These are phyloP conservation scores for Atopsyche davidsoni DNA, from an alignment of 1,140 invertebrate species.

Conservation along the genomic window DNA sequence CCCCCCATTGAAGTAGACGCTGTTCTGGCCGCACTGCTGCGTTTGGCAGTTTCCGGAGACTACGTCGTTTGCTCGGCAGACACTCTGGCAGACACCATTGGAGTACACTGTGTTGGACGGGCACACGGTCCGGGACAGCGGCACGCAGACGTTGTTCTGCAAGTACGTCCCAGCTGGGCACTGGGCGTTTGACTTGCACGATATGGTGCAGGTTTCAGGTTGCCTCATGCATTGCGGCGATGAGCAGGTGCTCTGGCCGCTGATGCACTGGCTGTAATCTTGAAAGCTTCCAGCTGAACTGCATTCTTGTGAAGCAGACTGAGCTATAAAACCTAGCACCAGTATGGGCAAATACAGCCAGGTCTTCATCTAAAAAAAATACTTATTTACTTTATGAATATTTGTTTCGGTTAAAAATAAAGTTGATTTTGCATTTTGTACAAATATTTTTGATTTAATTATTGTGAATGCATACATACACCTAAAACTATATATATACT, in stretches of 20 bases:
- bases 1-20: background rate
- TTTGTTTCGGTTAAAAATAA: no score
- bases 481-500: no score
- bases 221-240: no score
- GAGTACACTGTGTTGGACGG: background rate
- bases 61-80: no score
- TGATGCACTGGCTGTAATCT: background rate
- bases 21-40: background rate
- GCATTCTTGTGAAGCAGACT: background rate
- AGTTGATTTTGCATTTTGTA: no score
- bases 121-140: background rate
- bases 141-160: conserved; percentile 4
- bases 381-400: no score
- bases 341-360: background rate
- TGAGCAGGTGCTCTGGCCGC: background rate
- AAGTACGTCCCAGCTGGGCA: background rate
- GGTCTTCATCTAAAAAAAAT: no score
- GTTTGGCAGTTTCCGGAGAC: background rate
- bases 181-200: background rate
- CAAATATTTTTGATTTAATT: no score
- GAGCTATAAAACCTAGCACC: background rate
- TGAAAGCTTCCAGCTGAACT: background rate
- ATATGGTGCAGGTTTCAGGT: no score
- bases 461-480: no score
- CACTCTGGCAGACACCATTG: conserved; percentile 2